Conservation (phyloP, 2,888 invertebrate species). For the Shargacucullia verbasci region DNA sequence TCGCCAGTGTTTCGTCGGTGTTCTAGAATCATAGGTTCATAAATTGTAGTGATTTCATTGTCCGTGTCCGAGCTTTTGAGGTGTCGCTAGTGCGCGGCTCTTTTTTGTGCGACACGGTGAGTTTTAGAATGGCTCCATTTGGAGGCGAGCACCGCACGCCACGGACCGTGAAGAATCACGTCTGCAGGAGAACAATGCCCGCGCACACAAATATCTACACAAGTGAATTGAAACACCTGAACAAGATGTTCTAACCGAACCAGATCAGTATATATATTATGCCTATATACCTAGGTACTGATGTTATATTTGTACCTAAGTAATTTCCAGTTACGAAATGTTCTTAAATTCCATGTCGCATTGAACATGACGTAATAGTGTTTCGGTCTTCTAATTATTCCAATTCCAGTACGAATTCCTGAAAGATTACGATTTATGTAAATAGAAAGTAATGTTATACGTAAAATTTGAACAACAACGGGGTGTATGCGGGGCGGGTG, state of each 20-base stretch:
- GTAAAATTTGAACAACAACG: constrained; percentile 3
- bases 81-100: constrained; percentile 38
- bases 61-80: constrained; percentile 36
- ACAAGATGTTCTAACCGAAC: background rate
- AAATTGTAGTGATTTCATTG: constrained; percentile 46
- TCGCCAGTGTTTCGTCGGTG: constrained; percentile 6
- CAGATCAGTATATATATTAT: too few relatives aligned
- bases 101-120: constrained; percentile 59
- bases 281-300: too few relatives aligned
- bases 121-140: constrained; percentile 51
- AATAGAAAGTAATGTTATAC: constrained; percentile 1
- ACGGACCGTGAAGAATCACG: constrained; percentile 66
- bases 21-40: constrained; percentile 16
- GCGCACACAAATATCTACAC: constrained; percentile 27
- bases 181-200: constrained; percentile 68
- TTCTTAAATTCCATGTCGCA: background rate
- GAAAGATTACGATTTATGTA: background rate
- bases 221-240: constrained; percentile 31
- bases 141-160: constrained; percentile 53
- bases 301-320: too few relatives aligned
- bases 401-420: background rate
- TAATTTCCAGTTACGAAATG: too few relatives aligned
- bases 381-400: background rate
- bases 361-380: background rate
- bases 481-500: constrained; percentile 23